Conservation (phyloP, 2,888 invertebrate species). For the Homarus gammarus region DNA sequence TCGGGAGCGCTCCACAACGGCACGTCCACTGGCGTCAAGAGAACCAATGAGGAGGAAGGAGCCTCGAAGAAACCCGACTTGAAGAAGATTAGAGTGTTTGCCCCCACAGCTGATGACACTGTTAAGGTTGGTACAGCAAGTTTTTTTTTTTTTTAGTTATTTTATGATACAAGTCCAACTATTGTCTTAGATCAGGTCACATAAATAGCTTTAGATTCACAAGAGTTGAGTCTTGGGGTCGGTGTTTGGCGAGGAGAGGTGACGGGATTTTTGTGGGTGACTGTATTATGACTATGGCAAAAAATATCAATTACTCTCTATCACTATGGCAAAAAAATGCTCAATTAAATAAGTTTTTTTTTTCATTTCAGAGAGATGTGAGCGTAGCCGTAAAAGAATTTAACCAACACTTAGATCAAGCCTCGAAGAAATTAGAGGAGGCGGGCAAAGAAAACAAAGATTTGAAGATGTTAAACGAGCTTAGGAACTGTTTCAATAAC, state of each 20-base stretch:
- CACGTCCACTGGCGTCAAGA: constrained; percentile 13
- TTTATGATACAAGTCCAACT: neutral
- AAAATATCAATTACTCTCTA: too few species aligned
- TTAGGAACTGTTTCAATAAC: neutral
- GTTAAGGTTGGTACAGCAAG: constrained; percentile 4
- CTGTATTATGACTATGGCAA: too few species aligned
- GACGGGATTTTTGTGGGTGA: too few species aligned
- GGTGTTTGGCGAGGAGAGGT: too few species aligned
- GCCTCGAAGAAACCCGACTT: constrained; percentile 39
- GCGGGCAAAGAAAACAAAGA: neutral
- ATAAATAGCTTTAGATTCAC: neutral
- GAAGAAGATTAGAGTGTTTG: constrained; percentile 53
- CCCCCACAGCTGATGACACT: neutral
- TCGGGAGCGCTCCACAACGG: constrained; percentile 6
- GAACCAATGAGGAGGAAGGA: constrained; percentile 47
- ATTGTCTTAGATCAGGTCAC: neutral
- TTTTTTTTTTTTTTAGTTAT: too few species aligned
- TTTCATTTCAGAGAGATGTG: constrained; percentile 30
- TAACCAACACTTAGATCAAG: constrained; percentile 45
- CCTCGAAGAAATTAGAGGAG: constrained; percentile 22
- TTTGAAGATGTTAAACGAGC: neutral
- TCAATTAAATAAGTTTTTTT: neutral
- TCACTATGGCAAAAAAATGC: too few species aligned
- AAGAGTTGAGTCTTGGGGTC: too few species aligned
- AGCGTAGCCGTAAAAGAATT: constrained; percentile 36